These are phyloP conservation scores for Chrysodeixis includens DNA, from an alignment of 2,888 invertebrate species.

Conservation along the genomic window DNA sequence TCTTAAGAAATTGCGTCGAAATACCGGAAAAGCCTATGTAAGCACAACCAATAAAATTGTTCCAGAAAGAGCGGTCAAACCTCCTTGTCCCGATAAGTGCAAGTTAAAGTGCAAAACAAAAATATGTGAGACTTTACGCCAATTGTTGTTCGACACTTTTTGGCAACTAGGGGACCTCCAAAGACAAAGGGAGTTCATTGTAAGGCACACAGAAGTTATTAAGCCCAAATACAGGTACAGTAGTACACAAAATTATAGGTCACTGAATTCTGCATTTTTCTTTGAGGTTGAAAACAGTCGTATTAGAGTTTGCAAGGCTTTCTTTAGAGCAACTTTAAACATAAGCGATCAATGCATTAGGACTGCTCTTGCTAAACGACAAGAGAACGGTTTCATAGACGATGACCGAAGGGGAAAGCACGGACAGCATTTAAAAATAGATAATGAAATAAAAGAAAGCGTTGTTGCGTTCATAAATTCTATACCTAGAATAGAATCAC, in stretches of 20 bases:
- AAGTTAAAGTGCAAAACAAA: too few relatives aligned
- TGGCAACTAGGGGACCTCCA: conserved; percentile 12
- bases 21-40: too few relatives aligned
- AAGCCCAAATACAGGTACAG: conserved; percentile 3
- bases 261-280: conserved; percentile 10
- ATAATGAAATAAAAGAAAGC: conserved; percentile 4
- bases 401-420: conserved; percentile 9
- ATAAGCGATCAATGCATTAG: neutral
- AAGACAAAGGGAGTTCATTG: neutral
- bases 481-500: conserved; percentile 15
- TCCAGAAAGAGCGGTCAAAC: too few relatives aligned
- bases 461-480: conserved; percentile 9
- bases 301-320: conserved; percentile 15
- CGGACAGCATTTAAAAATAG: neutral
- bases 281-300: neutral
- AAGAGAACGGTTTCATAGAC: neutral
- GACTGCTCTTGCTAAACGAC: conserved; percentile 8
- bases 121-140: conserved; percentile 7
- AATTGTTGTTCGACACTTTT: neutral
- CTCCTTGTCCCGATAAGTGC: conserved; percentile 6
- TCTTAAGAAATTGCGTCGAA: too few relatives aligned
- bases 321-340: conserved; percentile 7
- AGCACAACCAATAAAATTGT: too few relatives aligned
- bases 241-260: conserved; percentile 1
- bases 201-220: conserved; percentile 8